Base-by-base conservation (phyloP, 2,797 vertebrate species). In the Tympanoctomys barrerae region DNA sequence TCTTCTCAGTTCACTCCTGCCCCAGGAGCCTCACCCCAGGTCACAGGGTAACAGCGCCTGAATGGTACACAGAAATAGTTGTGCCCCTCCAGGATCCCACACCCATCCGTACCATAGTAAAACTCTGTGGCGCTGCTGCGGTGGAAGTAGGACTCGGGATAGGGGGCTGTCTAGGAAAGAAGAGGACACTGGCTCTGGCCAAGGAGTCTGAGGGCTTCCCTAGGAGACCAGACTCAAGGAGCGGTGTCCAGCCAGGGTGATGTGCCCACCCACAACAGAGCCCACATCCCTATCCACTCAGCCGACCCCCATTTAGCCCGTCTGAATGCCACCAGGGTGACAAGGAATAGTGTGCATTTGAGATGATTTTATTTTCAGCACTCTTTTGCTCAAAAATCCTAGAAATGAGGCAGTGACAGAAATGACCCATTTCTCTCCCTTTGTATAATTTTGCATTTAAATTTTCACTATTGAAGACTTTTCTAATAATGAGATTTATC, bases 391-490 rank as follows among this genome's bases (percentile, higher is more conserved):
- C 7, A 89, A 89, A 96, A 93, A 94, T 42, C 52, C 62, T 12
- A 46, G 62, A 19, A 91, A 96, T 68, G 59, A 91, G 64, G 21
- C 28, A 83, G 78, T 93, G 71, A 83, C 19, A 90, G 59, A 83
- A 89, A 66, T 93, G 94, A 95, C 93, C 87, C 78, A 91, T 91
- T 97, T 97, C 93, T 92, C 75, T 95, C 46, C 64, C 82, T 94
- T 93, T 95, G 93, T 62, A 96, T 96, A 96, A 96, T 97, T 97
- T 93, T 85, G n/a, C 81, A 90, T 97, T 96, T 91, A 93, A 95
- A 97, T 93, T 95, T 91, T 96, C 73, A 83, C 70, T 93, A 52
- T 4, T 57, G 62, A 77, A 52, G 59, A 86, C 68, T 87, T 96
- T 90, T 26, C 80, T 83, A 94, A 94, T 94, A 96, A 97, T 93